A percentile compares a stretch with the other conserved stretches of the same genome.
Evolutionary conservation across 2,797 vertebrate species (phyloP).

Genomic region (Diplodus sargus): DNA sequence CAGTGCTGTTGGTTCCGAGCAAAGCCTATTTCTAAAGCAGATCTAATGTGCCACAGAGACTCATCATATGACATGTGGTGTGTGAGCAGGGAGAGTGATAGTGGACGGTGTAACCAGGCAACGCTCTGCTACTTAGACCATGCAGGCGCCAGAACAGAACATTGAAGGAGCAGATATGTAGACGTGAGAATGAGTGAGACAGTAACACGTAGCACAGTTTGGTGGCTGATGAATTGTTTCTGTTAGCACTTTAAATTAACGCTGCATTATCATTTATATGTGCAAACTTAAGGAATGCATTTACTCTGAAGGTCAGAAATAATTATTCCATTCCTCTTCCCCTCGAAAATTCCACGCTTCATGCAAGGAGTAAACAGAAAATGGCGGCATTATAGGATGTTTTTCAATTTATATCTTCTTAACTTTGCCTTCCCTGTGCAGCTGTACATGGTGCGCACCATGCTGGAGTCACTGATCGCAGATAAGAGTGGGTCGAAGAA

Average conservation of each 20-base stretch:
- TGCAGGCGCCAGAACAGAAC: not conserved
- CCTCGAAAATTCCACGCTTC: not conserved
- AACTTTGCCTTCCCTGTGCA: constrained; percentile 66
- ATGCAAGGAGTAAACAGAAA: not conserved
- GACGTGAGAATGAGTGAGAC: not conserved
- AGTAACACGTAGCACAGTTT: not conserved
- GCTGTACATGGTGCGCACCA: constrained; percentile 99
- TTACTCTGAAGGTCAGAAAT: not conserved
- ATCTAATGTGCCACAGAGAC: not conserved
- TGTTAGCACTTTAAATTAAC: not conserved
- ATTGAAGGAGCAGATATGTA: not conserved
- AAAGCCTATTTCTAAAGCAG: not conserved
- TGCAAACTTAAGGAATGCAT: not conserved
- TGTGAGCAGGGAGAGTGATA: constrained; percentile 1
- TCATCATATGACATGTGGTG: not conserved
- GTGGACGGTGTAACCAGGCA: constrained; percentile 8
- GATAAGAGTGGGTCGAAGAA: constrained; percentile 99
- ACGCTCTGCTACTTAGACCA: not conserved
- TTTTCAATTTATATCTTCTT: not conserved
- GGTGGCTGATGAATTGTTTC: not conserved
- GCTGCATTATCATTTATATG: not conserved
- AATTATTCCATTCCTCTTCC: not conserved
- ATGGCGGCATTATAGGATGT: too few species aligned
- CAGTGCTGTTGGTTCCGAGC: not conserved
- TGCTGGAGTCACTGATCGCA: constrained; percentile 98